Evolutionary conservation across 2,888 invertebrate species (phyloP).

Genomic region (Thecocarcelia acutangulata): DNA sequence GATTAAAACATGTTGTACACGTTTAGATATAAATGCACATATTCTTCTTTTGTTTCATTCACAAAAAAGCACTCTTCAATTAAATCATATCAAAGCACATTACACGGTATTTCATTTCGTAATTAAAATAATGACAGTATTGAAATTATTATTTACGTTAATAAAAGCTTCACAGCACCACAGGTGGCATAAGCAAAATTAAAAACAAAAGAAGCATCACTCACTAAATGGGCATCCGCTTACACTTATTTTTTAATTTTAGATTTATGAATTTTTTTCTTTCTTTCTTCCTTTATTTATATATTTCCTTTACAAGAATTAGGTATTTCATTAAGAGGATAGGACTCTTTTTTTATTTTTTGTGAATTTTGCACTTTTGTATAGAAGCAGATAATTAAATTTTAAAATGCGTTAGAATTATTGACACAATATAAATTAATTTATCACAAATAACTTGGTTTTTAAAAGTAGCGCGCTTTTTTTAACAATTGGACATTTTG

Average conservation of each 20-base stretch:
- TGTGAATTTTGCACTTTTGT: neutral
- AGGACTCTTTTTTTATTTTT: neutral
- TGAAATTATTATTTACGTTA: slow-evolving; percentile 24
- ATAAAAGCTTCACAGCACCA: slow-evolving; percentile 44
- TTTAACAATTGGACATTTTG: slow-evolving; percentile 1
- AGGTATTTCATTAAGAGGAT: too few species aligned
- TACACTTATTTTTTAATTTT: slow-evolving; percentile 37
- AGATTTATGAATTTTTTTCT: neutral
- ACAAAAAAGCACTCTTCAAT: slow-evolving; percentile 27
- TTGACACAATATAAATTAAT: slow-evolving; percentile 13
- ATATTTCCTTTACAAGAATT: too few species aligned
- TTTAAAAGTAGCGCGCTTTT: slow-evolving; percentile 23
- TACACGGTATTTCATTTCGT: slow-evolving; percentile 13
- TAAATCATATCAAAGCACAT: slow-evolving; percentile 32
- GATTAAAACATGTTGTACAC: neutral
- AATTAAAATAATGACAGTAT: slow-evolving; percentile 44
- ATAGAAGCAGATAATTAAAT: neutral
- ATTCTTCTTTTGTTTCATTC: slow-evolving; percentile 22
- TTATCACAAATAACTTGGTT: slow-evolving; percentile 25
- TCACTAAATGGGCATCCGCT: slow-evolving; percentile 43
- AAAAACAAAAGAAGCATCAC: slow-evolving; percentile 15
- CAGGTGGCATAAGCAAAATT: slow-evolving; percentile 45
- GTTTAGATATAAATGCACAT: neutral
- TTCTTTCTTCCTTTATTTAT: neutral
- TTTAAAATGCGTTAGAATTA: neutral